Evolutionary conservation across 1,140 invertebrate genomes (phyloP).

Genomic region (Odontomachus brunneus): DNA sequence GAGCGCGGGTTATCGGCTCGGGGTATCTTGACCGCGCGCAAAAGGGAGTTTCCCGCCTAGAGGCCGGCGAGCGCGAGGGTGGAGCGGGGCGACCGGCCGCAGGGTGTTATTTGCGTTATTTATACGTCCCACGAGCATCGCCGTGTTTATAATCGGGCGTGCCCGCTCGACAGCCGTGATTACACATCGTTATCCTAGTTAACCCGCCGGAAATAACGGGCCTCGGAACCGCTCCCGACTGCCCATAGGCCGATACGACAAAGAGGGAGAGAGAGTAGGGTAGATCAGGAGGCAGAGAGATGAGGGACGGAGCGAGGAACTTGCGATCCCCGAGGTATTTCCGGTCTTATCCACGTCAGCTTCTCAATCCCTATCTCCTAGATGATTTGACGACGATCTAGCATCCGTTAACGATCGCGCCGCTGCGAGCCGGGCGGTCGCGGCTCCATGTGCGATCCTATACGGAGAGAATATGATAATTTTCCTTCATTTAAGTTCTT

Average conservation of each 20-base stretch:
- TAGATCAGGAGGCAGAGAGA: no score
- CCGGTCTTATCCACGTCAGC: slow-evolving; percentile 43
- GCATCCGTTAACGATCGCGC: background rate
- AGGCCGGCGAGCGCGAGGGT: background rate
- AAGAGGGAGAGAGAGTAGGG: slow-evolving; percentile 21
- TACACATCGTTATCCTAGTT: slow-evolving; percentile 83
- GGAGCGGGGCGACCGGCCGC: slow-evolving; percentile 47
- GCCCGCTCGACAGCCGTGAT: slow-evolving; percentile 77
- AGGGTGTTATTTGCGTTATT: slow-evolving; percentile 83
- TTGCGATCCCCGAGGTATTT: slow-evolving; percentile 43
- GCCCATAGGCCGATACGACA: slow-evolving; percentile 54
- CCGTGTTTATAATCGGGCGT: slow-evolving; percentile 80
- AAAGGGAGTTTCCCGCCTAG: slow-evolving; percentile 16
- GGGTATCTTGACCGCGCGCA: slow-evolving; percentile 45
- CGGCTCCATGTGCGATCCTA: background rate
- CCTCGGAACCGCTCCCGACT: slow-evolving; percentile 60
- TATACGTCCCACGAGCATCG: slow-evolving; percentile 82
- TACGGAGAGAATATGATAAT: no score
- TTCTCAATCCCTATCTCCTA: slow-evolving; percentile 31
- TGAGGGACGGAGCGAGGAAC: background rate
- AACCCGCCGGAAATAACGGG: slow-evolving; percentile 81
- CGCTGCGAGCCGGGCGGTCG: background rate
- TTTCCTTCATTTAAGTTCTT: no score
- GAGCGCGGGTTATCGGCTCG: slow-evolving; percentile 50
- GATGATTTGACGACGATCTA: background rate